Evolutionary conservation across 2,113 vertebrate species (phyloP), one percentile per base, ranked within the genome.

Genomic region (Ameiurus melas): DNA sequence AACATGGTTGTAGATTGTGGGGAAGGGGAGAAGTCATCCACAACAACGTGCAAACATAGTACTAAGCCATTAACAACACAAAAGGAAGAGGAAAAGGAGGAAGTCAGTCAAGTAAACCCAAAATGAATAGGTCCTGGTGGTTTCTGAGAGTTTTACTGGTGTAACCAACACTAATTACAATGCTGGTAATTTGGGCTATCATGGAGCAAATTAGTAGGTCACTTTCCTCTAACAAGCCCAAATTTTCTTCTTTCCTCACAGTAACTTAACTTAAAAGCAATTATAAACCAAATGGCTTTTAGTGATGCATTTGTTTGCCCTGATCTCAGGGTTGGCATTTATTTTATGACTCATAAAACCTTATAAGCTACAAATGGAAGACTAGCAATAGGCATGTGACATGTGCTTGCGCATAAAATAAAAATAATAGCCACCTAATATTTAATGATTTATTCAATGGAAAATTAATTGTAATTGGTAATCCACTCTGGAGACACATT

Each of bases 21-120:
- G 70, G 57, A 83, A 62, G 57, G 79, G 25, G 19, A n/a, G 83
- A 47, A 53, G 17, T 64, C 62, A 33, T 57, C 27, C 16, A 53
- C 58, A 78, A 64, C 77, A 82, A 57, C 30, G 5, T 55, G 85
- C 55, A 71, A 57, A 80, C 27, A 73, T 53, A 77, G 36, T 75
- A 84, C 53, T 89, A 87, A 89, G 68, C 89, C 85, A 53, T 80
- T 27, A 66, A 53, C 30, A 90, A 73, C 68, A 77, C 79, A 86
- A 78, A 53, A 55, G 57, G 39, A 86, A 86, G 22, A 39, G 33
- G 13, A 27, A 39, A 83, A 83, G 36, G 13, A 83, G 36, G 58
- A 83, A 43, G 80, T 83, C 57, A 62, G 39, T 83, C 58, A 83
- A 27, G n/a, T 2, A 43, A 62, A 25, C 22, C 33, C 20, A 27